A percentile compares a stretch with the other conserved stretches of the same genome.
These are phyloP conservation scores for Emydocephalus ijimae DNA, from an alignment of 2,113 vertebrate genomes.

Conservation along the genomic window DNA sequence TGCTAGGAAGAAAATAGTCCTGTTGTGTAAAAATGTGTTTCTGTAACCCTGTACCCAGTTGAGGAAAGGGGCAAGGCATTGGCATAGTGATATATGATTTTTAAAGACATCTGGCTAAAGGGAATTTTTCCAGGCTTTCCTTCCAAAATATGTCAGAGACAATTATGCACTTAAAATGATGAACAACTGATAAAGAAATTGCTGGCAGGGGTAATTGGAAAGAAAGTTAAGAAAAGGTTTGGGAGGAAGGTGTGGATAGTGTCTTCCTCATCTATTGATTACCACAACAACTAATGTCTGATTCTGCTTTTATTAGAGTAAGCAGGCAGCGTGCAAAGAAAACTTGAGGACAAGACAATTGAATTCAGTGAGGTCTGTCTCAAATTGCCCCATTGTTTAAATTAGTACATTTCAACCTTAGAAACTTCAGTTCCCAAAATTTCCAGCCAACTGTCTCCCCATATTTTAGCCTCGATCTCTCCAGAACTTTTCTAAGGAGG, in stretches of 20 bases:
- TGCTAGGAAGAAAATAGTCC: not conserved
- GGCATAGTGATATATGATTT: slow-evolving; percentile 14
- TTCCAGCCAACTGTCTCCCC: not conserved
- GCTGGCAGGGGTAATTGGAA: slow-evolving; percentile 1
- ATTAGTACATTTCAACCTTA: not conserved
- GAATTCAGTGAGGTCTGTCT: no score
- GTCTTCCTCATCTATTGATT: not conserved
- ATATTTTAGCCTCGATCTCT: not conserved
- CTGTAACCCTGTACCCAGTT: not conserved
- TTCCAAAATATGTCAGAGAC: slow-evolving; percentile 16
- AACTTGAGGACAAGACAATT: not conserved
- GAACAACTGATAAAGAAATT: slow-evolving; percentile 4
- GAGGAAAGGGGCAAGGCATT: slow-evolving; percentile 12
- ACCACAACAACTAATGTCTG: not conserved
- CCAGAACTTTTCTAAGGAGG: not conserved
- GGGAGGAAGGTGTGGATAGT: not conserved
- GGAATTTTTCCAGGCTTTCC: slow-evolving; percentile 21
- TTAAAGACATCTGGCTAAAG: slow-evolving; percentile 7
- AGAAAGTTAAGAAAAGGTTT: not conserved
- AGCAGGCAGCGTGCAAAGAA: not conserved
- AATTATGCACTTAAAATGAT: slow-evolving; percentile 11
- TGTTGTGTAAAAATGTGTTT: not conserved
- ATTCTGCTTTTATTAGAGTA: not conserved
- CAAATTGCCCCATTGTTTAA: not conserved
- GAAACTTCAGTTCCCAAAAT: not conserved